phyloP scores from a whole-genome alignment of 2,113 vertebrate genomes.

The Echinops telfairi region DNA sequence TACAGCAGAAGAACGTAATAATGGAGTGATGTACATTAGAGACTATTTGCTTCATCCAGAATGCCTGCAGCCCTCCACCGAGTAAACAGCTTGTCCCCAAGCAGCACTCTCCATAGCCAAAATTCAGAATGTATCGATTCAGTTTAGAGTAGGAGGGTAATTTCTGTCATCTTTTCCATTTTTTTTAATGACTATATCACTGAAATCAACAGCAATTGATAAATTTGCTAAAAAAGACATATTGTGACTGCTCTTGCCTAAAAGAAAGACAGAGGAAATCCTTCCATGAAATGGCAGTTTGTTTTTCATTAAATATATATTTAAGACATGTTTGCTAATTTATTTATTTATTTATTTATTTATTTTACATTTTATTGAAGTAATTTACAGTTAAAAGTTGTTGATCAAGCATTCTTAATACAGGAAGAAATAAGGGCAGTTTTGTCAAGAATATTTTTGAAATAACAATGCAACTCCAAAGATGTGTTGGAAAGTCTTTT shows the following conservation, averaged over 20 bases:
- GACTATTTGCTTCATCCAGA: slow-evolving; percentile 57
- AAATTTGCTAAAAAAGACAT: slow-evolving; percentile 49
- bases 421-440: not conserved
- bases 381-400: not conserved
- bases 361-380: not conserved
- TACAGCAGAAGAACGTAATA: slow-evolving; percentile 23
- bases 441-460: slow-evolving; percentile 18
- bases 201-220: slow-evolving; percentile 54
- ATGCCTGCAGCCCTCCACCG: not conserved
- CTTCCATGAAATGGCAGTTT: not conserved
- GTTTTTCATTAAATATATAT: not conserved
- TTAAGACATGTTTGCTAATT: not conserved
- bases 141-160: slow-evolving; percentile 58
- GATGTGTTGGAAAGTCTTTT: not conserved
- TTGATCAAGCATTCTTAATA: not conserved
- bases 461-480: not conserved
- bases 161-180: slow-evolving; percentile 61
- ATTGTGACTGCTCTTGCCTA: slow-evolving; percentile 37
- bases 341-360: not conserved
- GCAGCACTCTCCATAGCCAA: slow-evolving; percentile 57
- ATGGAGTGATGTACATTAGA: slow-evolving; percentile 56
- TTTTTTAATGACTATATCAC: slow-evolving; percentile 66
- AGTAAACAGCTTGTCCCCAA: slow-evolving; percentile 51
- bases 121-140: slow-evolving; percentile 71
- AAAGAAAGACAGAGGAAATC: slow-evolving; percentile 4